Evolutionary conservation across 2,797 vertebrate genomes (phyloP).

Genomic region (Hipposideros larvatus): DNA sequence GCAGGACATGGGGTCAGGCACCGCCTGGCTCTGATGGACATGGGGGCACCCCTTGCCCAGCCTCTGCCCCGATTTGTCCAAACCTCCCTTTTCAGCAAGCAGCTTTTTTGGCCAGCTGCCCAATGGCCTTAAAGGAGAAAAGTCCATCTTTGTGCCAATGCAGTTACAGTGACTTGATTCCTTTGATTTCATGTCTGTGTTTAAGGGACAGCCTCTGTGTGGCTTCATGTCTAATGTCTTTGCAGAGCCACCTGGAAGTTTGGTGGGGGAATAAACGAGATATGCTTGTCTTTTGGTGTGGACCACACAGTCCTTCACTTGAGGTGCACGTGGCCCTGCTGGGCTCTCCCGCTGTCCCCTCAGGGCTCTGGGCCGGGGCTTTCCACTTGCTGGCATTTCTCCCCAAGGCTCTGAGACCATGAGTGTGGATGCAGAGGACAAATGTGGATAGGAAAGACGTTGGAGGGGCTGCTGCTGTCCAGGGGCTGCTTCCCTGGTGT

Average conservation of each 20-base stretch:
- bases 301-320: not conserved
- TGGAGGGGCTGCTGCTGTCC: not conserved
- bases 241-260: slow-evolving; percentile 79
- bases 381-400: not conserved
- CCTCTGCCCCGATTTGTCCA: rapidly evolving
- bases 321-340: rapidly evolving
- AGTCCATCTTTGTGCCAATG: slow-evolving; percentile 73
- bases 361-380: not conserved
- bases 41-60: too few species aligned
- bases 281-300: not conserved
- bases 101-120: not conserved
- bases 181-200: slow-evolving; percentile 70
- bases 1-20: not conserved
- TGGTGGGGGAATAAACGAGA: slow-evolving; percentile 56
- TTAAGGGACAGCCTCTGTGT: slow-evolving; percentile 73
- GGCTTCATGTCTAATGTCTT: slow-evolving; percentile 85
- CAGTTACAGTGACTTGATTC: not conserved
- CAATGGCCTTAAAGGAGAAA: slow-evolving; percentile 1
- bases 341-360: not conserved
- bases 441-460: not conserved
- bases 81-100: not conserved
- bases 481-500: not conserved
- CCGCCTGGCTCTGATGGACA: too few species aligned
- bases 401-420: not conserved
- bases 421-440: rapidly evolving